Percentiles rank a stretch among this genome's conserved stretches.
Conservation (phyloP, 2,113 vertebrate species). For the Percina caprodes region DNA sequence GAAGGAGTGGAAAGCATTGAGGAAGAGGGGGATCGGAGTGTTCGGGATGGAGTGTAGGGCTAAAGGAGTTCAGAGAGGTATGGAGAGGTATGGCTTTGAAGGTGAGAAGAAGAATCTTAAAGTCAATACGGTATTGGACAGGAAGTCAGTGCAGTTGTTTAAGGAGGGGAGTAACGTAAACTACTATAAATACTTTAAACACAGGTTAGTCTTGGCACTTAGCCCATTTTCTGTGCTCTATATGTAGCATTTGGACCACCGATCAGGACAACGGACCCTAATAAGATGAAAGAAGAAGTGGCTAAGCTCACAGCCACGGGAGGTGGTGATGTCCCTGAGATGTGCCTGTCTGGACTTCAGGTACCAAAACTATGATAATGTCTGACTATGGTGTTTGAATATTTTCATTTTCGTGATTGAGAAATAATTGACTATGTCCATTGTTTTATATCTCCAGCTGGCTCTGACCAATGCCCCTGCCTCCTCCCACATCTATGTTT, state of each 20-base stretch:
- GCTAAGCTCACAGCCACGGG: slow-evolving; percentile 23
- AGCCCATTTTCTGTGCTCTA: neutral
- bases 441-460: slow-evolving; percentile 66
- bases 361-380: slow-evolving; percentile 48
- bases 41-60: too few species aligned
- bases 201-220: neutral
- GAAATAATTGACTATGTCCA: neutral
- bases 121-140: too few species aligned
- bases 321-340: slow-evolving; percentile 77
- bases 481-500: slow-evolving; percentile 81
- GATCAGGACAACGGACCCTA: slow-evolving; percentile 71
- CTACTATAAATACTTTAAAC: neutral
- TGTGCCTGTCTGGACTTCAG: slow-evolving; percentile 84
- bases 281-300: slow-evolving; percentile 79
- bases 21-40: too few species aligned
- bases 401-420: neutral
- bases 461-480: slow-evolving; percentile 80
- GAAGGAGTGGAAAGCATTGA: too few species aligned
- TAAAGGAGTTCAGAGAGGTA: too few species aligned
- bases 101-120: too few species aligned
- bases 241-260: slow-evolving; percentile 78
- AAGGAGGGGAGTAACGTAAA: too few species aligned
- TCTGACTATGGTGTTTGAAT: neutral
- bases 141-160: too few species aligned
- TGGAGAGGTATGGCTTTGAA: too few species aligned